Evolutionary conservation across 2,113 vertebrate genomes (phyloP).

Genomic region (Calidris pygmaea): DNA sequence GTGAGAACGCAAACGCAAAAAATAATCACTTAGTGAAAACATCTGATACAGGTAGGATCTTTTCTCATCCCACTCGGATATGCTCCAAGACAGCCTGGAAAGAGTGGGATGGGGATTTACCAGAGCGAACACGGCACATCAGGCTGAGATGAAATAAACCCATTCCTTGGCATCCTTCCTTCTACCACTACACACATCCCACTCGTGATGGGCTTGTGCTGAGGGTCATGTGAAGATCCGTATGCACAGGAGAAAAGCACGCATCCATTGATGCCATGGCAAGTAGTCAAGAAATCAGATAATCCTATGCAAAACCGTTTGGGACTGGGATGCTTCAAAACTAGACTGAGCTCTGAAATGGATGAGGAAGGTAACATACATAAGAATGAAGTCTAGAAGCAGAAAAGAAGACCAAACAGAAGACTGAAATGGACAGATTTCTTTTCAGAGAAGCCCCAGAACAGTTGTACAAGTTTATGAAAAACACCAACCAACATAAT

Average conservation of each 20-base stretch:
- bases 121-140: neutral
- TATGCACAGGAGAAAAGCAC: too few species aligned
- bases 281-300: neutral
- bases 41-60: neutral
- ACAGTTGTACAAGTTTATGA: neutral
- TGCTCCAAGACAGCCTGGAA: neutral
- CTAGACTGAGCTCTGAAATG: neutral
- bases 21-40: neutral
- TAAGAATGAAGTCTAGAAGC: neutral
- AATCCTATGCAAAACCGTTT: neutral
- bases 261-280: neutral
- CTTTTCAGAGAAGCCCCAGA: neutral
- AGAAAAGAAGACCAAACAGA: neutral
- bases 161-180: neutral
- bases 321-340: neutral
- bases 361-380: neutral
- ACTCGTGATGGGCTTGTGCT: rapidly evolving
- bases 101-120: neutral
- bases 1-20: neutral
- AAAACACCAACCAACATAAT: neutral
- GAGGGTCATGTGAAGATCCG: neutral
- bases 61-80: neutral
- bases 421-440: neutral
- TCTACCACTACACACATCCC: neutral
- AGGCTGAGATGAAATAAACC: neutral